phyloP scores from a whole-genome alignment of 2,888 invertebrate genomes.

The Caenorhabditis japonica region DNA sequence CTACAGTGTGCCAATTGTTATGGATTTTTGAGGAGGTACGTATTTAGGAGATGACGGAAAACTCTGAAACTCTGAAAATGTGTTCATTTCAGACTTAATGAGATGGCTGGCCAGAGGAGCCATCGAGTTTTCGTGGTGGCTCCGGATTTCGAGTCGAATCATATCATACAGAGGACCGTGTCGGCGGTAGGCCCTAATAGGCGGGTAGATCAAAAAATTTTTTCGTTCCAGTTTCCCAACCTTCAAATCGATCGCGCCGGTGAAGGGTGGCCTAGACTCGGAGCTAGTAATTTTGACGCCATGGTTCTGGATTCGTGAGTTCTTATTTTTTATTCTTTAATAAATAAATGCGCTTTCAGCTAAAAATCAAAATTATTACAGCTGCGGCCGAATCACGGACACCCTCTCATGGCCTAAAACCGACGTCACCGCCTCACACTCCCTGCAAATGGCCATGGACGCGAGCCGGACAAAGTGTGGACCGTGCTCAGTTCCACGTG shows the following conservation, averaged over 20 bases:
- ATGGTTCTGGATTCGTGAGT: slow-evolving; percentile 51
- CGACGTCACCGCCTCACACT: slow-evolving; percentile 15
- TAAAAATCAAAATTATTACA: slow-evolving; percentile 10
- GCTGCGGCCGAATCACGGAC: slow-evolving; percentile 30
- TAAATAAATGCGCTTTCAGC: slow-evolving; percentile 3
- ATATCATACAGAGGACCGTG: slow-evolving; percentile 36
- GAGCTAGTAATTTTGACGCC: slow-evolving; percentile 40
- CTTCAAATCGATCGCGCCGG: slow-evolving; percentile 50
- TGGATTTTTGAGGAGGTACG: slow-evolving; percentile 33
- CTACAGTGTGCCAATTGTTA: slow-evolving; percentile 46
- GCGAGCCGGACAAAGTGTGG: background rate
- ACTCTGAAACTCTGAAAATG: background rate
- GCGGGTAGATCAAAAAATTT: background rate
- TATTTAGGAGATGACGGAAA: background rate
- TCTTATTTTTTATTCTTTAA: too few species aligned
- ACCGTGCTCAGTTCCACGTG: background rate
- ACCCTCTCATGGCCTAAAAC: slow-evolving; percentile 22
- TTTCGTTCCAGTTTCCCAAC: slow-evolving; percentile 57
- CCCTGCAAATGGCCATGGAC: slow-evolving; percentile 7
- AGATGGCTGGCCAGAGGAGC: slow-evolving; percentile 5
- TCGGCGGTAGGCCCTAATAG: slow-evolving; percentile 22
- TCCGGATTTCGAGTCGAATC: slow-evolving; percentile 53
- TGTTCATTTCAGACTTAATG: slow-evolving; percentile 28
- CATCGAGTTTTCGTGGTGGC: slow-evolving; percentile 41
- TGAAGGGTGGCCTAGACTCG: slow-evolving; percentile 27